phyloP scores from a whole-genome alignment of 2,888 invertebrate genomes.

The Drosophila paucipuncta region DNA sequence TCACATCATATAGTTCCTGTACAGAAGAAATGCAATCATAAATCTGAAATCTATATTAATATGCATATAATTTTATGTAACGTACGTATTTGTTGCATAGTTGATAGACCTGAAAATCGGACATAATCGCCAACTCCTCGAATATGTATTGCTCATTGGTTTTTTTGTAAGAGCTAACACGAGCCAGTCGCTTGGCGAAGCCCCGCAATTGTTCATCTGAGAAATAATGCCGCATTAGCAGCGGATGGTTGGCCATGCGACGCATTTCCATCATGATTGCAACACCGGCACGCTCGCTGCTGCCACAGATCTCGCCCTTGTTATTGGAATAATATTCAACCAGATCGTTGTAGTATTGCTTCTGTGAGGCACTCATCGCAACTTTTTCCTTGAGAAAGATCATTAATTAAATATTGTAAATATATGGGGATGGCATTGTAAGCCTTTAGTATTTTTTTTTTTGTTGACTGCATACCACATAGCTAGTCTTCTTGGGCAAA shows the following conservation, averaged over 20 bases:
- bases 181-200: constrained; percentile 90
- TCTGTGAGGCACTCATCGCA: constrained; percentile 90
- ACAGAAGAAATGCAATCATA: background rate
- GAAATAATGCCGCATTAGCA: constrained; percentile 92
- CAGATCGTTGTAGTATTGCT: constrained; percentile 91
- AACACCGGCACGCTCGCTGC: constrained; percentile 88
- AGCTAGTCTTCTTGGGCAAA: constrained; percentile 93
- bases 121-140: constrained; percentile 94
- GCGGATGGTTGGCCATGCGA: constrained; percentile 97
- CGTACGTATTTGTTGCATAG: constrained; percentile 88
- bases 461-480: constrained; percentile 86
- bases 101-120: constrained; percentile 96
- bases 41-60: background rate
- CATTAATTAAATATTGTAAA: background rate
- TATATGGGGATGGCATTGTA: background rate
- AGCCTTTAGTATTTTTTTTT: background rate
- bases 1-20: constrained; percentile 88
- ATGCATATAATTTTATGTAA: constrained; percentile 67
- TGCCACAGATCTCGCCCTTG: constrained; percentile 87
- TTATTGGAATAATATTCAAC: constrained; percentile 89
- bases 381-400: constrained; percentile 85
- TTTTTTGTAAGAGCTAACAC: constrained; percentile 90
- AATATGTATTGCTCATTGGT: constrained; percentile 91
- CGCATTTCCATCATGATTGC: constrained; percentile 97
- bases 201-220: constrained; percentile 87